Evolutionary conservation across 2,113 vertebrate species (phyloP).

Genomic region (Equus quagga): DNA sequence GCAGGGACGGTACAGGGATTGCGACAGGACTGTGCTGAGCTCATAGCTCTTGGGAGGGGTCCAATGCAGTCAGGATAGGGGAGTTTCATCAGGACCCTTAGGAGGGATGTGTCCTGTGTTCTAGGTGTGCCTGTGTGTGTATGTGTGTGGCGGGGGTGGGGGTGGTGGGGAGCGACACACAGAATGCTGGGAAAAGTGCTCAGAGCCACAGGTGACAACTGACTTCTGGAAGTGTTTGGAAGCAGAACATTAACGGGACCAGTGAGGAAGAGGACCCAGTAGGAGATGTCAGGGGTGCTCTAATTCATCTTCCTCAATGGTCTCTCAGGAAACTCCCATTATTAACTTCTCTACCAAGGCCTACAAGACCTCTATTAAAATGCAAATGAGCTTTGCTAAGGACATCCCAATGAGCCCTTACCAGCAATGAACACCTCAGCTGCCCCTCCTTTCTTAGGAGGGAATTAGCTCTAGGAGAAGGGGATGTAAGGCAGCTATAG

Average conservation of each 20-base stretch:
- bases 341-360: conserved; percentile 20
- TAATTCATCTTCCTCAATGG: conserved; percentile 6
- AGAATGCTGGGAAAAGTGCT: neutral
- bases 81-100: neutral
- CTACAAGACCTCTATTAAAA: conserved; percentile 61
- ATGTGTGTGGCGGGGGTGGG: too few relatives aligned
- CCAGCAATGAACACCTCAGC: neutral
- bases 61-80: accelerated
- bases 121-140: too few relatives aligned
- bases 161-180: neutral
- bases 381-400: conserved; percentile 50
- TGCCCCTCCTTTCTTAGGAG: neutral
- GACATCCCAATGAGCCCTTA: neutral
- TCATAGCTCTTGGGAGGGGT: neutral
- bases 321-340: neutral
- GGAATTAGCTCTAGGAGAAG: neutral
- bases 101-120: too few relatives aligned
- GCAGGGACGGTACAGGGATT: neutral
- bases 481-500: neutral
- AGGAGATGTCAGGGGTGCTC: neutral
- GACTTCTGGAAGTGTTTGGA: neutral
- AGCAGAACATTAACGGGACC: neutral
- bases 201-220: neutral
- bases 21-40: neutral
- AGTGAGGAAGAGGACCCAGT: neutral